phyloP scores from a whole-genome alignment of 2,113 vertebrate genomes.

The Trinectes maculatus region DNA sequence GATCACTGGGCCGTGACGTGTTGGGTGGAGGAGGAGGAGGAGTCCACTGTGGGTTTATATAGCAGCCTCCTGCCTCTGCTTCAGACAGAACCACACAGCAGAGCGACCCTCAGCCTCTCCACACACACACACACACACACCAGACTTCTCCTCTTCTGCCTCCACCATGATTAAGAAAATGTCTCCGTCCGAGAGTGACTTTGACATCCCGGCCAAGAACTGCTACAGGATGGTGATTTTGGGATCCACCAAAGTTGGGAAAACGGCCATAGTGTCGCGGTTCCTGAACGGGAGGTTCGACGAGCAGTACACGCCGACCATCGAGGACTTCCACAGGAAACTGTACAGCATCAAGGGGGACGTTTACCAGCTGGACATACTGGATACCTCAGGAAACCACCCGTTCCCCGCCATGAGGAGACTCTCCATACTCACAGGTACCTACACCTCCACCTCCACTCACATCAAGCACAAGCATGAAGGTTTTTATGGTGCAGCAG shows the following conservation, averaged over 20 bases:
- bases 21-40: constrained; percentile 21
- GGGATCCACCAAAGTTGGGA: constrained; percentile 98
- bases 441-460: constrained; percentile 19
- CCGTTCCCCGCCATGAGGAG: constrained; percentile 97
- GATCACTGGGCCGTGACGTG: constrained; percentile 60
- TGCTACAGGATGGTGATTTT: constrained; percentile 98
- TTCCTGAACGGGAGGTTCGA: constrained; percentile 96
- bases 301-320: constrained; percentile 96
- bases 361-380: constrained; percentile 95
- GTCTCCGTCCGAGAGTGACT: constrained; percentile 89
- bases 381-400: constrained; percentile 96
- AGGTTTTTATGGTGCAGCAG: too few species aligned
- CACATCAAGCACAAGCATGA: too few species aligned
- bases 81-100: constrained; percentile 31
- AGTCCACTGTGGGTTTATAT: constrained; percentile 42
- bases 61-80: neutral
- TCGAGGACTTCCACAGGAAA: constrained; percentile 99
- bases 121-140: constrained; percentile 30
- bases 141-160: too few species aligned
- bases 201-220: constrained; percentile 94
- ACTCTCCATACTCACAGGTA: constrained; percentile 97
- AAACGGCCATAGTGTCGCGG: constrained; percentile 96
- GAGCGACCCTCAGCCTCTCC: neutral
- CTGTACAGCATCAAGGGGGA: constrained; percentile 97
- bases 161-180: constrained; percentile 96